Conservation (phyloP, 2,888 invertebrate species). For the Pseudococcus viburni region DNA sequence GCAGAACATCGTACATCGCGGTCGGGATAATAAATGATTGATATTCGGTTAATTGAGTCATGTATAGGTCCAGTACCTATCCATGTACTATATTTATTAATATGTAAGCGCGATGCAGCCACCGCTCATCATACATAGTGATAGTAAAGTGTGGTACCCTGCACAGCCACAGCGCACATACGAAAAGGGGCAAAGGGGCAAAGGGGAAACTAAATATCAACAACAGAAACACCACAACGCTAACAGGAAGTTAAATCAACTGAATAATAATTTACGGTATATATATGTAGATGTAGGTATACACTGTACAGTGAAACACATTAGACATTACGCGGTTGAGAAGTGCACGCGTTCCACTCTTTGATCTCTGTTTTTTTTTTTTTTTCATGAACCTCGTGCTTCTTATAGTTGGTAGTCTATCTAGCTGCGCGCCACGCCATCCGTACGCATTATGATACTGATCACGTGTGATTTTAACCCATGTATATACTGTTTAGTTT, state of each 20-base stretch:
- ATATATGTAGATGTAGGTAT: not conserved
- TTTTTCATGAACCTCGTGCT: not conserved
- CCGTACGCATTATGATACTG: not conserved
- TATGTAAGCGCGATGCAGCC: not conserved
- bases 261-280: not conserved
- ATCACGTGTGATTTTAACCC: not conserved
- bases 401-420: not conserved
- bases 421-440: no score
- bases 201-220: not conserved
- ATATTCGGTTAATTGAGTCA: constrained; percentile 11
- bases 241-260: constrained; percentile 13
- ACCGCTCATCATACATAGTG: not conserved
- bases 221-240: not conserved
- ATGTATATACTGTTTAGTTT: not conserved
- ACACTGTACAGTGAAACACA: not conserved
- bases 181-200: no score
- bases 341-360: constrained; percentile 5
- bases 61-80: not conserved
- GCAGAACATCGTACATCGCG: not conserved
- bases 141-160: not conserved
- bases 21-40: not conserved
- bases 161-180: no score
- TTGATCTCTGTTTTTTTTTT: not conserved
- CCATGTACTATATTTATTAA: not conserved
- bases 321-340: not conserved